Conservation (phyloP, 2,797 vertebrate genomes). For the Hippocampus kuda region DNA sequence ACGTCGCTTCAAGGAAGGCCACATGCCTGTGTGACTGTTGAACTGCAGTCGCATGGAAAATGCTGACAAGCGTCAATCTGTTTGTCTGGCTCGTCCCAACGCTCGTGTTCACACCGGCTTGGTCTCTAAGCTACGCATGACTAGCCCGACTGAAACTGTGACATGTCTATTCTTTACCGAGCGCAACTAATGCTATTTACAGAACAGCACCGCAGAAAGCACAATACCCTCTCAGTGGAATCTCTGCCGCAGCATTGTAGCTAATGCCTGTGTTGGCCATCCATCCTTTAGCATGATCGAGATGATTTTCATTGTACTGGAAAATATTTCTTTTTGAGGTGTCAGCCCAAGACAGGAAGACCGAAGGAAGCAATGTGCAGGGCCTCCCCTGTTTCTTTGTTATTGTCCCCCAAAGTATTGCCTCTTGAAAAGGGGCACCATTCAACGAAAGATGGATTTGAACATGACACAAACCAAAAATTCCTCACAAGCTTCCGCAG, state of each 20-base stretch:
- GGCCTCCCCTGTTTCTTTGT: slow-evolving; percentile 13
- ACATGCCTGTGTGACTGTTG: slow-evolving; percentile 37
- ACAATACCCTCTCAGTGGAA: slow-evolving; percentile 49
- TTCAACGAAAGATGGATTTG: slow-evolving; percentile 14
- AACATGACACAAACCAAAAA: slow-evolving; percentile 20
- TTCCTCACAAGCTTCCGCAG: slow-evolving; percentile 26
- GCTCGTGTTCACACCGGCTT: slow-evolving; percentile 41
- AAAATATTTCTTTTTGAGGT: slow-evolving; percentile 32
- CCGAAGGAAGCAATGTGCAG: slow-evolving; percentile 8
- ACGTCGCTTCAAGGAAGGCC: slow-evolving; percentile 35
- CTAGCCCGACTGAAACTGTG: slow-evolving; percentile 57
- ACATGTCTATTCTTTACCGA: slow-evolving; percentile 65
- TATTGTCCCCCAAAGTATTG: slow-evolving; percentile 14
- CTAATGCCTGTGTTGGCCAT: slow-evolving; percentile 57
- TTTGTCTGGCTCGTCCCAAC: slow-evolving; percentile 58
- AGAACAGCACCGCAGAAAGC: slow-evolving; percentile 52
- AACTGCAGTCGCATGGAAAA: slow-evolving; percentile 51
- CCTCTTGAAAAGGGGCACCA: slow-evolving; percentile 15
- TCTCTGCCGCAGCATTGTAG: slow-evolving; percentile 40
- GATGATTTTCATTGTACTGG: slow-evolving; percentile 50
- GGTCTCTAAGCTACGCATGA: slow-evolving; percentile 59
- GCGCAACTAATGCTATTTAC: slow-evolving; percentile 65
- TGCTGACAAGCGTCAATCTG: slow-evolving; percentile 58
- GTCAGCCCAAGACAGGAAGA: slow-evolving; percentile 18
- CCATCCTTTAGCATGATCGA: slow-evolving; percentile 50